Percentiles rank a stretch among this genome's conserved stretches.
These are phyloP conservation scores for Adrianichthys oophorus DNA, from an alignment of 2,797 vertebrate species.

Conservation along the genomic window DNA sequence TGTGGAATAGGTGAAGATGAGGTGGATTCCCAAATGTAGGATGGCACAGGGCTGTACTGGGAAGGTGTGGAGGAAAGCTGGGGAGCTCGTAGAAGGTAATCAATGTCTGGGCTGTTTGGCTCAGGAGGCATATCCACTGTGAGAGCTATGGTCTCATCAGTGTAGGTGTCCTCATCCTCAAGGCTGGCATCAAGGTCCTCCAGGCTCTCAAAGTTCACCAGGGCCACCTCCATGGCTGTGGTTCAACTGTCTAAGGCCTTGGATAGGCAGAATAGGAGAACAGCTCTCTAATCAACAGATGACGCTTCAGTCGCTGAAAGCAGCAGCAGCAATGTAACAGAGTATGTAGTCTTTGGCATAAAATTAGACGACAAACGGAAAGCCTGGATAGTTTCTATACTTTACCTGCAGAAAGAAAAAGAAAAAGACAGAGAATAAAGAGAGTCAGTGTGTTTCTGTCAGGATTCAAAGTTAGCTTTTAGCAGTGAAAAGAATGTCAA, in stretches of 20 bases:
- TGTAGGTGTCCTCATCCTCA: slow-evolving; percentile 81
- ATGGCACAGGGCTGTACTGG: slow-evolving; percentile 33
- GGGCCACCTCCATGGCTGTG: slow-evolving; percentile 88
- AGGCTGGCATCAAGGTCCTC: slow-evolving; percentile 75
- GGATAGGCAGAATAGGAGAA: slow-evolving; percentile 37
- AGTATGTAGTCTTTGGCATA: slow-evolving; percentile 16
- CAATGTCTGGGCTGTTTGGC: slow-evolving; percentile 41
- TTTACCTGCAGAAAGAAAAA: slow-evolving; percentile 38
- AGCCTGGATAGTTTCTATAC: slow-evolving; percentile 4
- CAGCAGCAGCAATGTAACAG: slow-evolving; percentile 15
- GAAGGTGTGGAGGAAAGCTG: slow-evolving; percentile 39
- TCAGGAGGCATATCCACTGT: slow-evolving; percentile 64
- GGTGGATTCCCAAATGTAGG: slow-evolving; percentile 60
- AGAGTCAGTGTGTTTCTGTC: slow-evolving; percentile 24
- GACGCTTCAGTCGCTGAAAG: slow-evolving; percentile 21
- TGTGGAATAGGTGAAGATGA: slow-evolving; percentile 40
- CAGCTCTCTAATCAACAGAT: slow-evolving; percentile 14
- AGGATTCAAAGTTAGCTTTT: not conserved
- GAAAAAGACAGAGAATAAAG: slow-evolving; percentile 32
- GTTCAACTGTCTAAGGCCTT: slow-evolving; percentile 55
- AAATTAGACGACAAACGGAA: slow-evolving; percentile 15
- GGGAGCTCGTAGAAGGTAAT: slow-evolving; percentile 39
- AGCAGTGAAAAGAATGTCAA: slow-evolving; percentile 28
- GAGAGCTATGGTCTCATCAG: slow-evolving; percentile 75
- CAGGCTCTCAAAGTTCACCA: slow-evolving; percentile 87